Conservation (phyloP, 2,113 vertebrate species). For the Sebastes schlegelii region DNA sequence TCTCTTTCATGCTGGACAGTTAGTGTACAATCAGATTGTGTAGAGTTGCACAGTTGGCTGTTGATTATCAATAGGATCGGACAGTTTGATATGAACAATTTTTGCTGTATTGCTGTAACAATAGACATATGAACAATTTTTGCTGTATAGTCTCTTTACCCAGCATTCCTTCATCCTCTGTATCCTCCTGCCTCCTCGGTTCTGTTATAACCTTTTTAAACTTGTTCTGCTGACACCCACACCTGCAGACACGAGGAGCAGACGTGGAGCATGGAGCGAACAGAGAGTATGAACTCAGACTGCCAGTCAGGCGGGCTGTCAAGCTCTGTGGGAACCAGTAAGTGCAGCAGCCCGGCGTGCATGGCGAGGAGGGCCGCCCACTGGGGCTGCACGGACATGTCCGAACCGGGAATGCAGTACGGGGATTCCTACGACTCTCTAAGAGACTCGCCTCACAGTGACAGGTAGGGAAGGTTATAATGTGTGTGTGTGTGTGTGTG, state of each 20-base stretch:
- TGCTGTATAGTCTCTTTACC: not conserved
- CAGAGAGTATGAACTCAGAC: constrained; percentile 95
- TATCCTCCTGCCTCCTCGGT: not conserved
- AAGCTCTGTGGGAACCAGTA: constrained; percentile 97
- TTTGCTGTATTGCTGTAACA: too few species aligned
- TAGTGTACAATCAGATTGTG: not conserved
- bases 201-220: constrained; percentile 47
- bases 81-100: not conserved
- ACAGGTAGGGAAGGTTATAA: constrained; percentile 86
- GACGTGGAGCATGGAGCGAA: constrained; percentile 96
- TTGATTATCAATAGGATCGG: not conserved
- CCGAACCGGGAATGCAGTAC: constrained; percentile 85
- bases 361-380: constrained; percentile 91
- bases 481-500: constrained; percentile 12
- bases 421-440: constrained; percentile 96
- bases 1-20: not conserved
- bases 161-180: not conserved
- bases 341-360: constrained; percentile 97
- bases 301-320: constrained; percentile 95
- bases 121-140: not conserved
- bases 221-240: constrained; percentile 15
- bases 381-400: constrained; percentile 87
- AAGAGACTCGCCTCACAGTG: constrained; percentile 96
- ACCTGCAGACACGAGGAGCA: constrained; percentile 93
- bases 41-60: not conserved